Evolutionary conservation across 2,888 invertebrate genomes (phyloP).

Genomic region (Diaprepes abbreviatus): DNA sequence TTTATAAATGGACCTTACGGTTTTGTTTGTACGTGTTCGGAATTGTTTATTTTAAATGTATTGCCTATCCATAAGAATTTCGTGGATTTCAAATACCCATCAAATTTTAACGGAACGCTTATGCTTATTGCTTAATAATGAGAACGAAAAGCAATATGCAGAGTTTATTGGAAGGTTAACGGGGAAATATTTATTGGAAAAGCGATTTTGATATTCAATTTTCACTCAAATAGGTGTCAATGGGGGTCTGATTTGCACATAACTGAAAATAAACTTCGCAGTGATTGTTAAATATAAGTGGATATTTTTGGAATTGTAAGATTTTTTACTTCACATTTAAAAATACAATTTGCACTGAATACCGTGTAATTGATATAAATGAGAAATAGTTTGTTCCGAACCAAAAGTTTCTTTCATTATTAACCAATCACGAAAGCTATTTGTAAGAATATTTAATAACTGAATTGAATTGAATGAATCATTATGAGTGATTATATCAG

Average conservation of each 20-base stretch:
- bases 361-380: too few species aligned
- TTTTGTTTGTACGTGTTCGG: constrained; percentile 33
- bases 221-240: neutral
- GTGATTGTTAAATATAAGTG: too few species aligned
- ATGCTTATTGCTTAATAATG: constrained; percentile 43
- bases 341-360: too few species aligned
- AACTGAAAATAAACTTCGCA: too few species aligned
- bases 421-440: too few species aligned
- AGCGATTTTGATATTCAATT: constrained; percentile 9
- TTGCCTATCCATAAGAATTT: constrained; percentile 28
- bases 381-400: too few species aligned
- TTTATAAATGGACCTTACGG: constrained; percentile 30
- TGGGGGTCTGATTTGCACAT: neutral
- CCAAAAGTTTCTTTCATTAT: too few species aligned
- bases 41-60: constrained; percentile 16
- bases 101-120: constrained; percentile 35
- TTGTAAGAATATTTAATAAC: too few species aligned
- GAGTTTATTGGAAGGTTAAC: constrained; percentile 6
- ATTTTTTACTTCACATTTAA: too few species aligned
- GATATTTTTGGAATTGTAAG: too few species aligned
- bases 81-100: constrained; percentile 39
- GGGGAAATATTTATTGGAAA: constrained; percentile 3
- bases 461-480: too few species aligned
- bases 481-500: too few species aligned
- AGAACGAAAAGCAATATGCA: constrained; percentile 15